Percentiles rank a stretch among this genome's conserved stretches.
Conservation (phyloP, 2,797 vertebrate genomes). For the Notoglanidium macrostoma region DNA sequence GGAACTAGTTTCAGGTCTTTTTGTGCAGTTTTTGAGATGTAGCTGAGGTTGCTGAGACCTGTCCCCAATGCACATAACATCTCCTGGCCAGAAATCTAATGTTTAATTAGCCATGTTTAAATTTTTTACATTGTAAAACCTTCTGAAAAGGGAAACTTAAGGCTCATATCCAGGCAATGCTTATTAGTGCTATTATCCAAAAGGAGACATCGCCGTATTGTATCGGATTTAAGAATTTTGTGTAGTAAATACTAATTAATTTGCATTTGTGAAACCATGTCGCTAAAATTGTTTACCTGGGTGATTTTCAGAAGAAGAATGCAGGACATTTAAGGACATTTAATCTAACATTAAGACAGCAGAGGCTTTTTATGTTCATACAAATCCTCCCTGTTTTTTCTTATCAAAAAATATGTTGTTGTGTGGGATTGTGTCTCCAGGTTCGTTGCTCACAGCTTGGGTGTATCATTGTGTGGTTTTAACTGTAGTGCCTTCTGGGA, state of each 20-base stretch:
- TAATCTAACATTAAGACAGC: background rate
- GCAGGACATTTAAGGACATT: background rate
- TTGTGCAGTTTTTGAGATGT: background rate
- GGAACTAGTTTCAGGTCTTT: background rate
- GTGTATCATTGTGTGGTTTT: constrained; percentile 27
- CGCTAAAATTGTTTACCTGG: background rate
- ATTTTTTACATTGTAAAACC: background rate
- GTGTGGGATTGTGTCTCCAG: constrained; percentile 18
- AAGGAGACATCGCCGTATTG: background rate
- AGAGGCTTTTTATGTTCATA: constrained; percentile 8
- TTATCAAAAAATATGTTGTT: background rate
- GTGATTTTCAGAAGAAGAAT: background rate
- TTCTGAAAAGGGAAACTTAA: background rate
- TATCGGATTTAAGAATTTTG: background rate
- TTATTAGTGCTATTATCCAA: background rate
- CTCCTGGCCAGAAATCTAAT: background rate
- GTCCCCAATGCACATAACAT: background rate
- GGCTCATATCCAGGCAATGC: background rate
- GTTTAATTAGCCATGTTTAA: background rate
- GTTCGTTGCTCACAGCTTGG: constrained; percentile 21
- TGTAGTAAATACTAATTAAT: background rate
- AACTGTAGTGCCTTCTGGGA: constrained; percentile 43
- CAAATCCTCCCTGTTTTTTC: background rate
- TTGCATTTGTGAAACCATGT: background rate
- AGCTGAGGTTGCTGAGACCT: background rate